Conservation (phyloP, 2,113 vertebrate species). For the Phalacrocorax aristotelis region DNA sequence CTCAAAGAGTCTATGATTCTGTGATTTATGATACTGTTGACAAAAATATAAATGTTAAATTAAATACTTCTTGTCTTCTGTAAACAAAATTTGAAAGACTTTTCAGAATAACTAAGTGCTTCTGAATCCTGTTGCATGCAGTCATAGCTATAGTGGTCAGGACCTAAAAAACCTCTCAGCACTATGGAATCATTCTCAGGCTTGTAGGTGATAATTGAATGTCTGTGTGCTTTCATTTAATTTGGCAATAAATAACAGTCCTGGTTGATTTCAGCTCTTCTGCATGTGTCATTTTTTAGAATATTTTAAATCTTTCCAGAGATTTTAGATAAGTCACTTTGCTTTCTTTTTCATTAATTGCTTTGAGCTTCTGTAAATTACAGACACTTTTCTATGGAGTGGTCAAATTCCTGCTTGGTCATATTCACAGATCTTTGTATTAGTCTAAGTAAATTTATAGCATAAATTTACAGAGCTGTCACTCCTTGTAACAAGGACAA, state of each 20-base stretch:
- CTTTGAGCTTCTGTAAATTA: background rate
- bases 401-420: background rate
- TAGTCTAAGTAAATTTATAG: background rate
- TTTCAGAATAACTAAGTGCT: background rate
- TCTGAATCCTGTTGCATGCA: background rate
- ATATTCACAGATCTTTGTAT: background rate
- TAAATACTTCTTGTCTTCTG: background rate
- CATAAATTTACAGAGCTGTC: background rate
- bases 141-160: background rate
- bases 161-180: background rate
- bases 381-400: background rate
- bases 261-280: background rate
- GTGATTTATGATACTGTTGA: background rate
- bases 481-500: background rate
- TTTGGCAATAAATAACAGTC: background rate
- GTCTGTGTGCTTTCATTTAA: background rate
- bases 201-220: background rate
- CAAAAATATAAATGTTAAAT: background rate
- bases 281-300: accelerated
- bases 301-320: background rate
- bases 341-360: background rate
- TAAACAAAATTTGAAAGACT: background rate
- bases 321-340: background rate
- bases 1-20: too few relatives aligned
- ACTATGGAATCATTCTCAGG: background rate